Percentiles rank a stretch among this genome's conserved stretches.
These are phyloP conservation scores for Schizothorax lantsangensis DNA, from an alignment of 2,797 vertebrate species.

Conservation along the genomic window DNA sequence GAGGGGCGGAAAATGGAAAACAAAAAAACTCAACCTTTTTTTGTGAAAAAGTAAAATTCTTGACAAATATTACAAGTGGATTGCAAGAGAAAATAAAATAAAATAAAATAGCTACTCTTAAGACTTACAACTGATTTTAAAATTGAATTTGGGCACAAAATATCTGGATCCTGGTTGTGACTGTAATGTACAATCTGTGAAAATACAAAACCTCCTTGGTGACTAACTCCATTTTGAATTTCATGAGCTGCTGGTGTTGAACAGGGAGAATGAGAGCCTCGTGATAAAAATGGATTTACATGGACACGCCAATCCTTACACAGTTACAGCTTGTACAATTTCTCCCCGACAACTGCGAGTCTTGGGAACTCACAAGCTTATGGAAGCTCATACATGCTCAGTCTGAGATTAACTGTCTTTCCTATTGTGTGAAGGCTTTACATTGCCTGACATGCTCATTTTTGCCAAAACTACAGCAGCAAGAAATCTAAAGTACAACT, in stretches of 20 bases:
- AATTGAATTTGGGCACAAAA: neutral
- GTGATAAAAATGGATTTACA: conserved; percentile 26
- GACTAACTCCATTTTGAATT: conserved; percentile 22
- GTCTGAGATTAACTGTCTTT: conserved; percentile 26
- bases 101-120: neutral
- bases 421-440: conserved; percentile 21
- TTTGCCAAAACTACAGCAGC: conserved; percentile 7
- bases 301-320: conserved; percentile 4
- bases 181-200: neutral
- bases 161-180: neutral
- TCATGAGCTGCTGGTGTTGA: conserved; percentile 20
- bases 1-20: neutral
- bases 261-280: conserved; percentile 10
- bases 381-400: neutral
- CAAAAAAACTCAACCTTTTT: neutral
- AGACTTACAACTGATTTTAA: neutral
- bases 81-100: neutral
- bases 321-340: conserved; percentile 6
- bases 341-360: neutral
- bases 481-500: neutral
- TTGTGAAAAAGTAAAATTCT: neutral
- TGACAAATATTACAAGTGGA: neutral
- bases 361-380: neutral
- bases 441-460: neutral
- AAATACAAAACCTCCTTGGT: neutral